Evolutionary conservation across 2,888 invertebrate species (phyloP).

Genomic region (Trissonchulus sp.): DNA sequence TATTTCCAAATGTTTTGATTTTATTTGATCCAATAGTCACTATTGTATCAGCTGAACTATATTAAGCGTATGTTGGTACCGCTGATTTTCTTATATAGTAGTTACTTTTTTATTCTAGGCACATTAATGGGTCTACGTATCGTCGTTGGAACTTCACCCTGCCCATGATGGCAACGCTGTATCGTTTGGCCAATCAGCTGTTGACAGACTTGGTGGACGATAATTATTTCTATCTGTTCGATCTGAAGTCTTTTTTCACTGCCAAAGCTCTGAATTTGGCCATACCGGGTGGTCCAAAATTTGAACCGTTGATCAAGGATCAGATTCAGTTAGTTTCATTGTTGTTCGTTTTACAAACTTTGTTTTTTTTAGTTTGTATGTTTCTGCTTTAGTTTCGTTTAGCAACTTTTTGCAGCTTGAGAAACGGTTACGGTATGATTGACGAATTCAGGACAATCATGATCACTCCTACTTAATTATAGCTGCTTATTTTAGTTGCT

Average conservation of each 20-base stretch:
- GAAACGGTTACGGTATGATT: too few relatives aligned
- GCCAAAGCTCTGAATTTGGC: constrained; percentile 99
- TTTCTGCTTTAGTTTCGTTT: background rate
- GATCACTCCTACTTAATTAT: too few relatives aligned
- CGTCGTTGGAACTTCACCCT: constrained; percentile 89
- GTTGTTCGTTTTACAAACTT: constrained; percentile 30
- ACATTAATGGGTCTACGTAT: constrained; percentile 93
- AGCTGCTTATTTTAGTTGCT: too few relatives aligned
- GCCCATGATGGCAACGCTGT: constrained; percentile 95
- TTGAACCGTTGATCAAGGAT: constrained; percentile 97
- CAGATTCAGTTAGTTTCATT: constrained; percentile 83
- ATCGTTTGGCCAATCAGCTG: constrained; percentile 92
- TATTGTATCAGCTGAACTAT: too few relatives aligned
- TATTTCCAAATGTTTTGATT: too few relatives aligned
- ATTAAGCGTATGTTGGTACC: too few relatives aligned
- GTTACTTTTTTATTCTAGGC: too few relatives aligned
- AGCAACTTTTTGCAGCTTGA: too few relatives aligned
- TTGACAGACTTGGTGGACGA: constrained; percentile 94
- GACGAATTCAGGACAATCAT: too few relatives aligned
- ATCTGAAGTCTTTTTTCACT: constrained; percentile 98
- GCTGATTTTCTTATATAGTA: too few relatives aligned
- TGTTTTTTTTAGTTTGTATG: background rate
- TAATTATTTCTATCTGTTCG: constrained; percentile 98
- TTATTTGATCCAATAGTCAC: too few relatives aligned
- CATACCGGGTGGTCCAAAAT: constrained; percentile 98